Evolutionary conservation across 2,797 vertebrate species (phyloP).

Genomic region (Brotogeris chrysoptera): DNA sequence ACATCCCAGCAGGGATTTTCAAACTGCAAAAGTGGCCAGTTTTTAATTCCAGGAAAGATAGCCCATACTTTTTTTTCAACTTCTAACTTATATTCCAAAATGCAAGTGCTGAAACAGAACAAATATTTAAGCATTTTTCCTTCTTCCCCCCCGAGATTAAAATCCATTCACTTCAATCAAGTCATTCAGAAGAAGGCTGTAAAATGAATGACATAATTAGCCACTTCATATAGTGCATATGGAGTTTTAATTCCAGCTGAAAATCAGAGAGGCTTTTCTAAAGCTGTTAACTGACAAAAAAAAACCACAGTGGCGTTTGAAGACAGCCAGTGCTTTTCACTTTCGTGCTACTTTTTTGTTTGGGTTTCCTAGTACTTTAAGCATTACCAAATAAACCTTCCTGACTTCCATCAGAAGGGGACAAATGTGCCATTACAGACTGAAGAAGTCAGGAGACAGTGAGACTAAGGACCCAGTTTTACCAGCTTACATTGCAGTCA

Average conservation of each 20-base stretch:
- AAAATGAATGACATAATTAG: constrained; percentile 73
- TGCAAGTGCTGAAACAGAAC: background rate
- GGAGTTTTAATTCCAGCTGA: constrained; percentile 54
- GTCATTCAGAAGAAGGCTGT: constrained; percentile 59
- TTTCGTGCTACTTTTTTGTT: background rate
- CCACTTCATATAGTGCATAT: constrained; percentile 62
- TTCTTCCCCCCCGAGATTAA: background rate
- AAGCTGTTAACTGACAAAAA: background rate
- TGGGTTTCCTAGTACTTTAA: background rate
- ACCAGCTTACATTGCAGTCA: background rate
- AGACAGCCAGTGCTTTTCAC: background rate
- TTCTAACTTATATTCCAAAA: background rate
- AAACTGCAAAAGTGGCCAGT: background rate
- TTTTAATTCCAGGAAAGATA: background rate
- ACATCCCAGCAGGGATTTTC: background rate
- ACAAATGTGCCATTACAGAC: background rate
- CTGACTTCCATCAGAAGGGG: background rate
- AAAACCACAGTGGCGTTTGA: background rate
- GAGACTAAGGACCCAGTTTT: background rate
- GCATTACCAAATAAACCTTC: background rate
- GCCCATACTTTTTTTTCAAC: background rate
- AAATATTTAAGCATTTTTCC: constrained; percentile 6
- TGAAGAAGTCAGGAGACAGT: background rate
- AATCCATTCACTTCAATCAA: constrained; percentile 67
- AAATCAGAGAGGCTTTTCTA: constrained; percentile 44